Conservation (phyloP, 2,888 invertebrate species). For the Chalcosyrphus nemorum region DNA sequence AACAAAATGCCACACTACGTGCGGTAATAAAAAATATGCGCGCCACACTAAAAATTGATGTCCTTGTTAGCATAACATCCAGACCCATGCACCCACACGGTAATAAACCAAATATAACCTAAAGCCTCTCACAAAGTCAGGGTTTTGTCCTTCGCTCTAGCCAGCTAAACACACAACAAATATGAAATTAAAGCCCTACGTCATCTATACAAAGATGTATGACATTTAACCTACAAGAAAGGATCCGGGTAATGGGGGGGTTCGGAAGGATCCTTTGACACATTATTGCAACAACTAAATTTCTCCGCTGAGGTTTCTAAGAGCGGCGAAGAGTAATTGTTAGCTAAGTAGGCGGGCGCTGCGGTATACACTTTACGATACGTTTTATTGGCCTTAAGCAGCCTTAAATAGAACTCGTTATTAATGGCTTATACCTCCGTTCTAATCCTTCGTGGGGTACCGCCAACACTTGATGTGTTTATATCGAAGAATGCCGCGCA, state of each 20-base stretch:
- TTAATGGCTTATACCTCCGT: conserved; percentile 11
- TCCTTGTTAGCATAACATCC: neutral
- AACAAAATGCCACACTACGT: neutral
- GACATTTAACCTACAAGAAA: neutral
- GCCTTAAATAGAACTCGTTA: conserved; percentile 30
- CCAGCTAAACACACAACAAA: neutral
- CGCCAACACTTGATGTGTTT: neutral
- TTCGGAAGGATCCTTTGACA: neutral
- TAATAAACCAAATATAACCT: neutral
- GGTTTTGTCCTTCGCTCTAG: neutral
- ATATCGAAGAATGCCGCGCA: neutral
- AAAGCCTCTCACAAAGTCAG: conserved; percentile 4
- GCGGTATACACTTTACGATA: conserved; percentile 20
- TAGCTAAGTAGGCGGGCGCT: conserved; percentile 13
- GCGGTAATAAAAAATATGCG: neutral
- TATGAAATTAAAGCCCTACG: too few species aligned
- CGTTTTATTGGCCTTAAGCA: conserved; percentile 37
- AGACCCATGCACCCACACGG: neutral
- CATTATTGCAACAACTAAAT: conserved; percentile 1
- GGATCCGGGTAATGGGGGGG: too few species aligned
- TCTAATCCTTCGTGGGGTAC: conserved; percentile 5
- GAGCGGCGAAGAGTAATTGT: conserved; percentile 25
- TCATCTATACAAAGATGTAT: neutral
- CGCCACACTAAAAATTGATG: neutral
- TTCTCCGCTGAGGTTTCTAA: neutral